Evolutionary conservation across 2,797 vertebrate species (phyloP).

Genomic region (Prunella strophiata): DNA sequence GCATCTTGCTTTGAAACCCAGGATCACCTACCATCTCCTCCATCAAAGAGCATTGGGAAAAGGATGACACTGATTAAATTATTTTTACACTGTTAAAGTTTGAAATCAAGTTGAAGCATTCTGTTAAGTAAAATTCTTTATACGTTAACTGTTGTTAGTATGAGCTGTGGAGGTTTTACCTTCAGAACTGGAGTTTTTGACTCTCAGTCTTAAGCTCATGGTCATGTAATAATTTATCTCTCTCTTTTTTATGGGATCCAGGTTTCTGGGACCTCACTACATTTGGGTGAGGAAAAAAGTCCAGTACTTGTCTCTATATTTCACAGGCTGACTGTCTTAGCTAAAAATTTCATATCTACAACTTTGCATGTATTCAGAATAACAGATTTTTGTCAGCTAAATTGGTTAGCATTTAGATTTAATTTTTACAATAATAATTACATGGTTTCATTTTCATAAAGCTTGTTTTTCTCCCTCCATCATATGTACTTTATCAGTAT

Average conservation of each 20-base stretch:
- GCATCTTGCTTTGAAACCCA: background rate
- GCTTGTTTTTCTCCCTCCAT: conserved; percentile 4
- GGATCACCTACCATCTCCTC: background rate
- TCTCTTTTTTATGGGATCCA: background rate
- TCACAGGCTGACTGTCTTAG: background rate
- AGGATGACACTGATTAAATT: background rate
- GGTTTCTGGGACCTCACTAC: background rate
- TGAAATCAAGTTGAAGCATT: background rate
- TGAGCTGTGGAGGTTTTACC: background rate
- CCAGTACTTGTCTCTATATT: background rate
- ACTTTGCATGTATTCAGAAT: background rate
- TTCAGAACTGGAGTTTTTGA: background rate
- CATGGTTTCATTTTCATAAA: conserved; percentile 22
- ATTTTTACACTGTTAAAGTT: background rate
- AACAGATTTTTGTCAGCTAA: conserved; percentile 16
- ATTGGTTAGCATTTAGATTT: background rate
- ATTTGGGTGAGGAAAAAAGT: background rate
- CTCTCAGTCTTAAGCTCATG: background rate
- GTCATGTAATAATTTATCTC: background rate
- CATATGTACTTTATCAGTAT: conserved; percentile 18
- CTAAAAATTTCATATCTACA: background rate
- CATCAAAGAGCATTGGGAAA: background rate
- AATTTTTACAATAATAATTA: conserved; percentile 27
- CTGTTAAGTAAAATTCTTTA: background rate
- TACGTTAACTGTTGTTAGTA: background rate